Base-by-base conservation (phyloP, 2,113 vertebrate genomes). In the Lampris megalopsis region DNA sequence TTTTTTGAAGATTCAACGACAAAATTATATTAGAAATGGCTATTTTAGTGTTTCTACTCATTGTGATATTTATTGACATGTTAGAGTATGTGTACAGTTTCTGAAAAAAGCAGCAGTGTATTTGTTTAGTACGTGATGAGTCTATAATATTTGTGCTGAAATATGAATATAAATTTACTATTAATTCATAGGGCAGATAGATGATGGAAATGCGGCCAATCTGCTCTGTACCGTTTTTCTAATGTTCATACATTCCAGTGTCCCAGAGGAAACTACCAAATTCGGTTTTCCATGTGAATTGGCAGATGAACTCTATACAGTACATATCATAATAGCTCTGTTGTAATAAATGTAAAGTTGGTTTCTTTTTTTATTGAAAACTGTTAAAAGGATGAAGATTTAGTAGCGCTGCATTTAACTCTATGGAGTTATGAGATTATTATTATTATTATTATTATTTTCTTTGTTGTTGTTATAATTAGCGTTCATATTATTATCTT, bases 181-280 rank as follows among this genome's bases (percentile, higher is more conserved):
- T 63, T 9, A 8, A 76, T 40, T 60, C 35, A 24, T 10, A 47
- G 43, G 64, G 24, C 63, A 50, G 10, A 37, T 10, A 1, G 24
- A 24, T 68, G 24, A 47, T 3, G 64, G 53, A n/a, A 6, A 65
- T 35, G 37, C 11, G 74, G 81, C 47, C 81, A n/a, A 5, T 75
- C 82, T 80, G 54, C 52, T 83, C 10, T 50, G 24, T 38, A 71
- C 75, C 65, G 62, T 74, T 60, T 60, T 41, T 60, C 41, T 70
- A 70, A 66, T 60, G 4, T 38, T 52, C 50, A 66, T 68, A 87
- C 88, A 89, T 89, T 91, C 90, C 90, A 80, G 50, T 70, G 64
- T 75, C 75, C 38, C 52, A 0, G 83, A 60, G 64, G 62, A 59
- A 7, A 56, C 41, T 4, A 5, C 56, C 7, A 3, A 68, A 70